Conservation (phyloP, 2,888 invertebrate genomes). For the Actias luna region DNA sequence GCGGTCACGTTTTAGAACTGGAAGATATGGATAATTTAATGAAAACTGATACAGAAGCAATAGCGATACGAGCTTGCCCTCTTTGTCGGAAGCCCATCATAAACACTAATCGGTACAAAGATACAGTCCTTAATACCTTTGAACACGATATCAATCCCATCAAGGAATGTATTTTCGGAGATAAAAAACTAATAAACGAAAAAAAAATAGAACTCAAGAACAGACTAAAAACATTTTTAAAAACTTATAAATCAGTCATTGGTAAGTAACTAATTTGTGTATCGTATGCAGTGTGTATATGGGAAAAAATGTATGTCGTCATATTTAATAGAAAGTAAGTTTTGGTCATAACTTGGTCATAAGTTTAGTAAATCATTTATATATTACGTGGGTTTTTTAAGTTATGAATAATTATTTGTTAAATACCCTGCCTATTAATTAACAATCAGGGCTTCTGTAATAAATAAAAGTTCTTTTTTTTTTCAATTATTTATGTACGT, state of each 20-base stretch:
- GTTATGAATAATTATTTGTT: too few species aligned
- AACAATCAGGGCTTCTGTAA: too few species aligned
- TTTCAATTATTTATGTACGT: too few species aligned
- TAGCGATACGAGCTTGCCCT: constrained; percentile 75
- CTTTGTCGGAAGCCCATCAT: constrained; percentile 82
- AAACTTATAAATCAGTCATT: constrained; percentile 20
- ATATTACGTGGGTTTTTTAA: too few species aligned
- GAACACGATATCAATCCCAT: constrained; percentile 63
- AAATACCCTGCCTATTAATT: too few species aligned
- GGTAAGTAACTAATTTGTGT: too few species aligned
- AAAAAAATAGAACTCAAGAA: constrained; percentile 33
- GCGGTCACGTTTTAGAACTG: constrained; percentile 73
- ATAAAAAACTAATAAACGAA: constrained; percentile 35
- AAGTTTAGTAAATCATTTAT: too few species aligned
- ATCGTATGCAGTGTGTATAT: too few species aligned
- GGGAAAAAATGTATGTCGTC: too few species aligned
- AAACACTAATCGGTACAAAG: constrained; percentile 80
- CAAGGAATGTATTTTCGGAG: constrained; percentile 64
- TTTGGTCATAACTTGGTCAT: too few species aligned
- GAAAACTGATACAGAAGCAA: constrained; percentile 47
- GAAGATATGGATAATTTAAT: constrained; percentile 69
- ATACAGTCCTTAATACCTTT: constrained; percentile 64
- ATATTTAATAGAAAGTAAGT: too few species aligned
- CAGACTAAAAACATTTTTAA: constrained; percentile 24
- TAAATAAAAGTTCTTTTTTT: too few species aligned